A percentile compares a stretch with the other conserved stretches of the same genome.
phyloP scores from a whole-genome alignment of 2,113 vertebrate species.

The Ophiodon elongatus region DNA sequence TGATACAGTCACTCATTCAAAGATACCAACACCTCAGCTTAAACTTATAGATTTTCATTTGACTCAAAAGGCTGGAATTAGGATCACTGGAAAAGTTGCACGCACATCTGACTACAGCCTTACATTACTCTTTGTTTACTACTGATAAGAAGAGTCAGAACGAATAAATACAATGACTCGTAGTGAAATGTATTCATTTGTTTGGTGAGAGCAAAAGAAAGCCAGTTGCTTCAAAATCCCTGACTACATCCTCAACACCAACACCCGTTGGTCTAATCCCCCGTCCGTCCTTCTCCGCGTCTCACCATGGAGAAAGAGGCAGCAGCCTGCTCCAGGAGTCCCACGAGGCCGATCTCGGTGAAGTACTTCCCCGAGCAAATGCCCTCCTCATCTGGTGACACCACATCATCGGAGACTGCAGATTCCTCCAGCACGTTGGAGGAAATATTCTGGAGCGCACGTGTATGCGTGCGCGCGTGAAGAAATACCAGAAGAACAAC shows the following conservation, averaged over 20 bases:
- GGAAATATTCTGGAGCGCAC: constrained; percentile 91
- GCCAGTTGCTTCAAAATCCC: not conserved
- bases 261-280: not conserved
- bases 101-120: not conserved
- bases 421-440: constrained; percentile 99
- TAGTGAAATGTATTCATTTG: not conserved
- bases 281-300: not conserved
- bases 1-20: not conserved
- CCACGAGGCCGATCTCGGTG: constrained; percentile 96
- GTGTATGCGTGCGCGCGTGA: no score
- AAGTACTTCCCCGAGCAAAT: constrained; percentile 99
- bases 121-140: no score
- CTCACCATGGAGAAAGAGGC: constrained; percentile 97
- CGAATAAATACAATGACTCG: not conserved
- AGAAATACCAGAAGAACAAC: not conserved
- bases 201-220: not conserved
- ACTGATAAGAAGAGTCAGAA: not conserved
- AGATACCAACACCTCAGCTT: not conserved
- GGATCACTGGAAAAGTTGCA: not conserved
- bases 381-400: constrained; percentile 98
- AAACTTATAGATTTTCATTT: not conserved
- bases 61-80: not conserved
- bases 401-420: constrained; percentile 97
- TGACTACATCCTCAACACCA: not conserved
- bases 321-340: constrained; percentile 96